phyloP scores from a whole-genome alignment of 2,113 vertebrate species.

The Ondatra zibethicus region DNA sequence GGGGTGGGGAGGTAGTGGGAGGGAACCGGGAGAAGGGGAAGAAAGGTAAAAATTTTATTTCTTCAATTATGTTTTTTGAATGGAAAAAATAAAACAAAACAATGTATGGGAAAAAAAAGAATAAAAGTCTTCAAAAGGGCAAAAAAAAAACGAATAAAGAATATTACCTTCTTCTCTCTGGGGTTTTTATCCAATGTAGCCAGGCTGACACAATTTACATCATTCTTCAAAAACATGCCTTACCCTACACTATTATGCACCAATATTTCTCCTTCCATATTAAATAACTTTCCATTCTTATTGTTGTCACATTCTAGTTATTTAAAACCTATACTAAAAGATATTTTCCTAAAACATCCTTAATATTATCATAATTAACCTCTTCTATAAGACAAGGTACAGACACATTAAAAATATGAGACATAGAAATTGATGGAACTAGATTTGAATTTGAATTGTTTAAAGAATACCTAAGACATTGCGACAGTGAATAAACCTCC shows the following conservation, averaged over 20 bases:
- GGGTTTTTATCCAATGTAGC: background rate
- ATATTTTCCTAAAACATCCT: background rate
- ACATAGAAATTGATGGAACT: background rate
- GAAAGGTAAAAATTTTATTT: no score
- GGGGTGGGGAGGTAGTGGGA: no score
- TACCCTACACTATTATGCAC: background rate
- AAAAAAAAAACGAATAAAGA: no score
- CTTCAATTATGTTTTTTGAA: no score
- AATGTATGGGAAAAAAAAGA: no score
- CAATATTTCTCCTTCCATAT: background rate
- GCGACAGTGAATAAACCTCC: background rate
- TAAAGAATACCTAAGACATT: background rate
- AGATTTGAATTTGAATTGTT: slow-evolving; percentile 19
- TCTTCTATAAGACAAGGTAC: background rate
- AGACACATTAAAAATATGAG: background rate
- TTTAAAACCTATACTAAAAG: background rate
- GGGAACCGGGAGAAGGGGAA: no score
- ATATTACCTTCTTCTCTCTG: background rate
- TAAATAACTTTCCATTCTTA: background rate
- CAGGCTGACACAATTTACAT: background rate
- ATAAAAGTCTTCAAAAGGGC: no score
- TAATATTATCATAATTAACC: background rate
- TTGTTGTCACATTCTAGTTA: background rate
- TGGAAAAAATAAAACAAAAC: no score
- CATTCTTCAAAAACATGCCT: slow-evolving; percentile 41